These are phyloP conservation scores for Acanthornis magna DNA, from an alignment of 2,797 vertebrate genomes.

Conservation along the genomic window DNA sequence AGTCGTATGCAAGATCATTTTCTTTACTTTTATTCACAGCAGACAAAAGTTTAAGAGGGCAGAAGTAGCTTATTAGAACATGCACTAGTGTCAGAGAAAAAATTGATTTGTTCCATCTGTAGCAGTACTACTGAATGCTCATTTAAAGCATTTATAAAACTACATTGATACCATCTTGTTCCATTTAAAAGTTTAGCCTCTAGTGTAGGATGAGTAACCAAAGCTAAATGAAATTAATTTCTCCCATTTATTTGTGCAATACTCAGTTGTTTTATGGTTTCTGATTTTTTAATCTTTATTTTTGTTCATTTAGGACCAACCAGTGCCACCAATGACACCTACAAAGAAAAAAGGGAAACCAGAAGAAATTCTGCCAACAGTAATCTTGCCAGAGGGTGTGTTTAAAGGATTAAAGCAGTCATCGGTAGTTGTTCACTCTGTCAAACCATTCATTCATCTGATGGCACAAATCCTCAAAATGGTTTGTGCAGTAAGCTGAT, in stretches of 20 bases:
- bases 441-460: background rate
- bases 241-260: background rate
- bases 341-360: constrained; percentile 71
- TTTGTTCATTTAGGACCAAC: constrained; percentile 31
- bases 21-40: background rate
- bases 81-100: background rate
- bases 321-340: background rate
- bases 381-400: constrained; percentile 22
- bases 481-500: background rate
- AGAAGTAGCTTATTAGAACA: background rate
- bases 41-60: background rate
- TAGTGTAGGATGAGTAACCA: background rate
- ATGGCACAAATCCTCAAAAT: background rate
- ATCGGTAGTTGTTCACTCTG: background rate
- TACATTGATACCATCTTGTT: background rate
- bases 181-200: background rate
- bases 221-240: background rate
- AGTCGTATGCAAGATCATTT: background rate
- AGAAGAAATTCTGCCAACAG: constrained; percentile 51
- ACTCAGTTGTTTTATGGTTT: background rate
- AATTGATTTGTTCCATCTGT: background rate
- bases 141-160: background rate
- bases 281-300: background rate
- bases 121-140: background rate
- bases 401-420: background rate